A percentile compares a stretch with the other conserved stretches of the same genome.
Evolutionary conservation across 1,140 invertebrate species (phyloP).

Genomic region (Scaptodrosophila lebanonensis): DNA sequence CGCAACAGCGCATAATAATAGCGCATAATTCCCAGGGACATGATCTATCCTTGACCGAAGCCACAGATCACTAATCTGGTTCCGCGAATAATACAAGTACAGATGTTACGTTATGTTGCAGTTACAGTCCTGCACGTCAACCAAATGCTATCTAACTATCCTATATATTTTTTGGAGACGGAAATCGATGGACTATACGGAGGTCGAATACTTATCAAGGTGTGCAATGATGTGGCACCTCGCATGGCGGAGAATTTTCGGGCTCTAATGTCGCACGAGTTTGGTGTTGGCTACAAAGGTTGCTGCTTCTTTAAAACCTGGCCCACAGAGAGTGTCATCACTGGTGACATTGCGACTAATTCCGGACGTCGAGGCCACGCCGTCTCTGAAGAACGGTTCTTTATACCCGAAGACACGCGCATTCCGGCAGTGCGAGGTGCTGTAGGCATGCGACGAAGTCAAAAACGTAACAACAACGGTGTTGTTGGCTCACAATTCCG

Average conservation of each 20-base stretch:
- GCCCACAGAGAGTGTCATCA: slow-evolving; percentile 88
- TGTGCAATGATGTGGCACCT: slow-evolving; percentile 89
- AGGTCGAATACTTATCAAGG: slow-evolving; percentile 89
- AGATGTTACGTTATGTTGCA: not conserved
- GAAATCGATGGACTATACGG: slow-evolving; percentile 84
- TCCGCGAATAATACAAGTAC: slow-evolving; percentile 12
- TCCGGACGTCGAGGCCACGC: slow-evolving; percentile 88
- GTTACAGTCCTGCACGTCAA: slow-evolving; percentile 77
- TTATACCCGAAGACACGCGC: slow-evolving; percentile 89
- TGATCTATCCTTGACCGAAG: not conserved
- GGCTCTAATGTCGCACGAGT: slow-evolving; percentile 86
- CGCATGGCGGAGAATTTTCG: slow-evolving; percentile 95
- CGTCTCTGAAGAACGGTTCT: slow-evolving; percentile 86
- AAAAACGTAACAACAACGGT: slow-evolving; percentile 88
- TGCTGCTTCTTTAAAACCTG: slow-evolving; percentile 89
- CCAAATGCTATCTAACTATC: slow-evolving; percentile 80
- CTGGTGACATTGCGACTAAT: slow-evolving; percentile 88
- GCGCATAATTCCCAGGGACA: not conserved
- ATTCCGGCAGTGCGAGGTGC: slow-evolving; percentile 86
- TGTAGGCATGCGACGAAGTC: slow-evolving; percentile 89
- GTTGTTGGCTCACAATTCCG: slow-evolving; percentile 91
- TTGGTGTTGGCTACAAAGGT: slow-evolving; percentile 87
- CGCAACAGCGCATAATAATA: too few species aligned
- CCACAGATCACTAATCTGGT: not conserved
- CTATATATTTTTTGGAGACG: slow-evolving; percentile 87